phyloP scores from a whole-genome alignment of 2,888 invertebrate species.

The Stegana nigrithorax region DNA sequence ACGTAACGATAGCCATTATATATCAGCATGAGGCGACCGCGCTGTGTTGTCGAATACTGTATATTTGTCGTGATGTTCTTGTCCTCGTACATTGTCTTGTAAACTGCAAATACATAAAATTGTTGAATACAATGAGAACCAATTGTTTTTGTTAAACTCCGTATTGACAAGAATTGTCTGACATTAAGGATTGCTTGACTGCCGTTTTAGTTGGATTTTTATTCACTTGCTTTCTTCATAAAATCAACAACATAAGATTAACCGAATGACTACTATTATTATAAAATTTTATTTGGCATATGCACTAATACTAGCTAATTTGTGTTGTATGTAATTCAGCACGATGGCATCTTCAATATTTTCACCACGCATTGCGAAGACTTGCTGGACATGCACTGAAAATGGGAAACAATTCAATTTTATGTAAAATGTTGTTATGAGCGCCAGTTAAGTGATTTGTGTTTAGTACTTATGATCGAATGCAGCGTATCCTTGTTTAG shows the following conservation, averaged over 20 bases:
- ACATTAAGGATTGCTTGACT: too few relatives aligned
- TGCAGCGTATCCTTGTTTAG: constrained; percentile 54
- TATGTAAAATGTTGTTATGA: constrained; percentile 13
- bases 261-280: constrained; percentile 8
- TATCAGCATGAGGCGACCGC: constrained; percentile 67
- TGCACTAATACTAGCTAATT: constrained; percentile 49
- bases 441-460: too few relatives aligned
- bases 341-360: constrained; percentile 50
- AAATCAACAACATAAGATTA: not conserved
- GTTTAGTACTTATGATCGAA: constrained; percentile 65
- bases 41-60: constrained; percentile 68
- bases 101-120: constrained; percentile 38
- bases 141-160: too few relatives aligned
- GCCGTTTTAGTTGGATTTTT: not conserved
- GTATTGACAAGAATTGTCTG: too few relatives aligned
- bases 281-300: constrained; percentile 7
- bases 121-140: too few relatives aligned
- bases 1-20: constrained; percentile 68
- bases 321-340: constrained; percentile 56
- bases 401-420: not conserved
- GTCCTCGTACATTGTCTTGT: constrained; percentile 60
- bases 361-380: constrained; percentile 62
- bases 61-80: constrained; percentile 50
- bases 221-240: not conserved
- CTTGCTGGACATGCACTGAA: constrained; percentile 66